phyloP scores from a whole-genome alignment of 2,797 vertebrate species.

The Sebastes nivosus region DNA sequence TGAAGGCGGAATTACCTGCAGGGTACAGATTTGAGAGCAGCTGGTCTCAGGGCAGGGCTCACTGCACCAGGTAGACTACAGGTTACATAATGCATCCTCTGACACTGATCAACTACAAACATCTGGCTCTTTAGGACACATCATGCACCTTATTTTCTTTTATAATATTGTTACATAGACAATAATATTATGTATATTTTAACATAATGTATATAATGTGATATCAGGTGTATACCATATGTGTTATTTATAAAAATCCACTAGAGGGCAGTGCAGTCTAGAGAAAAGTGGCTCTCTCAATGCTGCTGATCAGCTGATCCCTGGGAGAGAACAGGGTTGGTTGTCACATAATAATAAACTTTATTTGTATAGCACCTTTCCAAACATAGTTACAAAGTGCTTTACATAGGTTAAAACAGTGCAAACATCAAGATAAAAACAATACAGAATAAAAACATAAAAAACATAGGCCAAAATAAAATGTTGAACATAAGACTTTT shows the following conservation, averaged over 20 bases:
- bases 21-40: slow-evolving; percentile 52
- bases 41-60: slow-evolving; percentile 29
- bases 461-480: too few species aligned
- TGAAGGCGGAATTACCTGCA: slow-evolving; percentile 69
- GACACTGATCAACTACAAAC: not conserved
- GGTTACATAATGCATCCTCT: not conserved
- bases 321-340: not conserved
- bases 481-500: too few species aligned
- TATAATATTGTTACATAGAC: not conserved
- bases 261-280: slow-evolving; percentile 58
- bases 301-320: not conserved
- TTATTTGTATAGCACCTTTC: too few species aligned
- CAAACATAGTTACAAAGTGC: too few species aligned
- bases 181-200: not conserved
- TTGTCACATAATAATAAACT: not conserved
- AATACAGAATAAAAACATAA: too few species aligned
- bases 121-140: not conserved
- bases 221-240: not conserved
- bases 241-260: slow-evolving; percentile 6
- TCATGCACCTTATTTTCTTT: not conserved
- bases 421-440: too few species aligned
- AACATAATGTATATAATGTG: not conserved
- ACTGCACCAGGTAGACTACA: not conserved
- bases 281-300: not conserved
- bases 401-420: too few species aligned